Evolutionary conservation across 2,888 invertebrate genomes (phyloP).

Genomic region (Eugnorisma glareosa): DNA sequence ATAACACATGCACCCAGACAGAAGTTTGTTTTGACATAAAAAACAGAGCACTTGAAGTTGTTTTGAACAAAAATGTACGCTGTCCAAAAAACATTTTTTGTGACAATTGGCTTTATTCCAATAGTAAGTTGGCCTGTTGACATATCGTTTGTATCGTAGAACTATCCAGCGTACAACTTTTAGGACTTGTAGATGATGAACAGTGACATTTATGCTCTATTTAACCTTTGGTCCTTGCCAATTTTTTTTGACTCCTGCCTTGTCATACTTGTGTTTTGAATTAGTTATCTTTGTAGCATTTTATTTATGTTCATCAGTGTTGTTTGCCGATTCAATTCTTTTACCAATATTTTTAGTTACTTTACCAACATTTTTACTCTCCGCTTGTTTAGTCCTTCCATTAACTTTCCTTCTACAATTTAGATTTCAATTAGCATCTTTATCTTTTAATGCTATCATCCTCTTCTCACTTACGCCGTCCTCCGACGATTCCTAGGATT

Average conservation of each 20-base stretch:
- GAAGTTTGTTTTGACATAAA: constrained; percentile 30
- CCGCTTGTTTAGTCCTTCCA: background rate
- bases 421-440: background rate
- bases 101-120: constrained; percentile 57
- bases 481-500: constrained; percentile 56
- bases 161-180: constrained; percentile 43
- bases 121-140: constrained; percentile 58
- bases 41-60: constrained; percentile 51
- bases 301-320: background rate
- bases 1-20: constrained; percentile 10
- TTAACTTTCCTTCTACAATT: background rate
- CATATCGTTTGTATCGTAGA: constrained; percentile 47
- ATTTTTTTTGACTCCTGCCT: background rate
- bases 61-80: constrained; percentile 45
- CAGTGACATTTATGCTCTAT: constrained; percentile 42
- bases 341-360: background rate
- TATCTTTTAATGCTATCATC: background rate
- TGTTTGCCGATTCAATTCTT: background rate
- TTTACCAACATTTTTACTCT: background rate
- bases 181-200: constrained; percentile 49
- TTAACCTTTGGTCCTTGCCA: constrained; percentile 27
- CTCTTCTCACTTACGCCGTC: constrained; percentile 36
- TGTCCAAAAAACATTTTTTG: constrained; percentile 54
- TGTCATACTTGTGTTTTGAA: constrained; percentile 1
- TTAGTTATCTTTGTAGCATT: background rate